These are phyloP conservation scores for Carcharodon carcharias DNA, from an alignment of 2,797 vertebrate species.

Conservation along the genomic window DNA sequence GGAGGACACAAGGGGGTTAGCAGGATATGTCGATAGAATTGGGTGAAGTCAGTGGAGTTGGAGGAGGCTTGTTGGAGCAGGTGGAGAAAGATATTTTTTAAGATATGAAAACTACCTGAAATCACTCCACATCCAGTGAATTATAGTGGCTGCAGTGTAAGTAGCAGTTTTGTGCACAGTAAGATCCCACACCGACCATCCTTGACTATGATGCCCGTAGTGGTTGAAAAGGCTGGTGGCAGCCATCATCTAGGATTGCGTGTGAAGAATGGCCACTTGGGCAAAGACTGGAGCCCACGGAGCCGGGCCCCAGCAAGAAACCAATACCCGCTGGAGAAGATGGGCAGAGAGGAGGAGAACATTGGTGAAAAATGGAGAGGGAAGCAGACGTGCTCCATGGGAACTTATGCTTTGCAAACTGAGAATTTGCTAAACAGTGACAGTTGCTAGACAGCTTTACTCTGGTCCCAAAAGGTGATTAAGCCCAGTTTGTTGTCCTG, in stretches of 20 bases:
- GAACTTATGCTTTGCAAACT: not conserved
- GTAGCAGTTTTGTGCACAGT: not conserved
- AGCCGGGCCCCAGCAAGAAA: slow-evolving; percentile 11
- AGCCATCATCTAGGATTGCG: not conserved
- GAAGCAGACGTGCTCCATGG: not conserved
- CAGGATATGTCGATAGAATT: not conserved
- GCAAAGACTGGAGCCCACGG: not conserved
- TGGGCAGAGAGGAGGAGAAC: slow-evolving; percentile 34
- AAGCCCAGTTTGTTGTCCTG: not conserved
- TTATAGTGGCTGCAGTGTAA: not conserved
- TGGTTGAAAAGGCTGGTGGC: not conserved
- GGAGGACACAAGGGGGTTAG: not conserved
- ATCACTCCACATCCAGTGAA: not conserved
- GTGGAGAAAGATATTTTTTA: not conserved
- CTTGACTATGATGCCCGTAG: not conserved
- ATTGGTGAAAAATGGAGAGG: not conserved
- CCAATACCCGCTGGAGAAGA: slow-evolving; percentile 35
- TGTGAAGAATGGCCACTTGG: not conserved
- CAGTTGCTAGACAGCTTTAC: not conserved
- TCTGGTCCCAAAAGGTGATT: not conserved
- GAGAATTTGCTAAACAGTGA: no score
- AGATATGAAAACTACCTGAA: not conserved
- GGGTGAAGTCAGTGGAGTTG: not conserved
- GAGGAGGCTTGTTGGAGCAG: not conserved
- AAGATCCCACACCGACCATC: not conserved